Percentiles rank a stretch among this genome's conserved stretches.
Conservation (phyloP, 1,140 invertebrate species). For the Drosophila albomicans region DNA sequence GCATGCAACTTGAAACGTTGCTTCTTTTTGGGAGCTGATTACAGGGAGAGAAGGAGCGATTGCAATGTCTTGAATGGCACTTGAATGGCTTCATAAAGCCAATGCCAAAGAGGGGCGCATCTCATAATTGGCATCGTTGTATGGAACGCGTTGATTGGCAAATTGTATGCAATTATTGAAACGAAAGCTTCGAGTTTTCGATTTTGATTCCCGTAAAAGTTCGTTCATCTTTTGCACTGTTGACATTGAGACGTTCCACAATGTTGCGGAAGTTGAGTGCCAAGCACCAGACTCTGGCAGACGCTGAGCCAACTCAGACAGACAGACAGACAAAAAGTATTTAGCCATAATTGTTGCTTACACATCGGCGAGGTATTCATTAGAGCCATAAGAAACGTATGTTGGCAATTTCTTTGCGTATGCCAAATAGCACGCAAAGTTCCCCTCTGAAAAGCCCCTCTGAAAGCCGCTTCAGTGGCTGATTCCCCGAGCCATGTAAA, state of each 20-base stretch:
- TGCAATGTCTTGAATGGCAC: constrained; percentile 24
- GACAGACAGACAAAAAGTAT: constrained; percentile 46
- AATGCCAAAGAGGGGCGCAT: constrained; percentile 57
- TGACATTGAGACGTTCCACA: constrained; percentile 70
- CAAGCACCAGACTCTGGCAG: background rate
- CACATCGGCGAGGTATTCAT: constrained; percentile 52
- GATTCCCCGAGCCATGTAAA: constrained; percentile 53
- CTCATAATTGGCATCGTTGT: constrained; percentile 75
- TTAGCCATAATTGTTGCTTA: constrained; percentile 72
- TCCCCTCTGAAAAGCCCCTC: background rate
- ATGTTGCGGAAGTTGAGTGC: constrained; percentile 61
- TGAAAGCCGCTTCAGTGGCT: constrained; percentile 1
- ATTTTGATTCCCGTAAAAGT: constrained; percentile 46
- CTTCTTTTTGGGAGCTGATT: constrained; percentile 57
- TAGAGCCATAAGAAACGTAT: constrained; percentile 37
- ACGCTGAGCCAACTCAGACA: background rate
- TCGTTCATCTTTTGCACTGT: constrained; percentile 72
- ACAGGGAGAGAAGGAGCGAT: constrained; percentile 43
- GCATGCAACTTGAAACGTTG: constrained; percentile 38
- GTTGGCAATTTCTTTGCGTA: constrained; percentile 41
- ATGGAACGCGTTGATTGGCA: constrained; percentile 78
- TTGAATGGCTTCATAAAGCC: constrained; percentile 81
- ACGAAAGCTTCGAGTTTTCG: constrained; percentile 44
- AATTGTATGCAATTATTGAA: constrained; percentile 81
- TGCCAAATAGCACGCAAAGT: constrained; percentile 32